A percentile compares a stretch with the other conserved stretches of the same genome.
Conservation (phyloP, 1,140 invertebrate species). For the Cydia splendana region DNA sequence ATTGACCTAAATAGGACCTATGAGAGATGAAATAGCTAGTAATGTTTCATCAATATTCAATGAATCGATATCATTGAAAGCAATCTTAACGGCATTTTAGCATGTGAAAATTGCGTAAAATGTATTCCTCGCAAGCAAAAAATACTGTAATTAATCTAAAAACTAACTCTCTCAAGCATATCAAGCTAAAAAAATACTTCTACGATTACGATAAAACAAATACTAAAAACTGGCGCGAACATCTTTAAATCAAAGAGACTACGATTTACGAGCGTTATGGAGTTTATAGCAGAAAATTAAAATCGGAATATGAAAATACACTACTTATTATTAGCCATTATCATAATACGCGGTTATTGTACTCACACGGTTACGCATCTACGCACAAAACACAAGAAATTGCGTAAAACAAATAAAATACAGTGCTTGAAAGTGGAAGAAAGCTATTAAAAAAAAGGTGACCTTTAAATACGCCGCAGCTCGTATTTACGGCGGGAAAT, state of each 20-base stretch:
- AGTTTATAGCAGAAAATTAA: conserved; percentile 11
- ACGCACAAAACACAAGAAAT: conserved; percentile 20
- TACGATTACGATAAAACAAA: conserved; percentile 1
- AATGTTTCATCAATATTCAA: neutral
- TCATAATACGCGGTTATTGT: conserved; percentile 1
- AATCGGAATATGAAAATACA: conserved; percentile 3
- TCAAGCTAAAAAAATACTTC: neutral
- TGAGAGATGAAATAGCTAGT: neutral
- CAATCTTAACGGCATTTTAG: neutral
- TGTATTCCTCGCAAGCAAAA: neutral
- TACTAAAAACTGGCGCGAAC: neutral
- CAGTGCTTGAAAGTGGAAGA: conserved; percentile 17
- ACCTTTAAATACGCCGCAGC: conserved; percentile 17
- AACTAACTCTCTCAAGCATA: too few relatives aligned
- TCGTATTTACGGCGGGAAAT: conserved; percentile 26
- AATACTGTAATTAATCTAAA: neutral
- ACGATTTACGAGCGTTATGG: conserved; percentile 7
- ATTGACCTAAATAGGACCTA: too few relatives aligned
- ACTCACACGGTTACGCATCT: conserved; percentile 14
- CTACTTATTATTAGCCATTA: neutral
- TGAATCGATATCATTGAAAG: neutral
- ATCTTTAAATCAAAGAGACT: conserved; percentile 8
- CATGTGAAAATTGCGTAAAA: neutral
- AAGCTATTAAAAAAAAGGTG: conserved; percentile 20
- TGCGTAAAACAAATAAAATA: conserved; percentile 26